Base-by-base conservation (phyloP, 2,888 invertebrate species). In the Campoplex capitator region DNA sequence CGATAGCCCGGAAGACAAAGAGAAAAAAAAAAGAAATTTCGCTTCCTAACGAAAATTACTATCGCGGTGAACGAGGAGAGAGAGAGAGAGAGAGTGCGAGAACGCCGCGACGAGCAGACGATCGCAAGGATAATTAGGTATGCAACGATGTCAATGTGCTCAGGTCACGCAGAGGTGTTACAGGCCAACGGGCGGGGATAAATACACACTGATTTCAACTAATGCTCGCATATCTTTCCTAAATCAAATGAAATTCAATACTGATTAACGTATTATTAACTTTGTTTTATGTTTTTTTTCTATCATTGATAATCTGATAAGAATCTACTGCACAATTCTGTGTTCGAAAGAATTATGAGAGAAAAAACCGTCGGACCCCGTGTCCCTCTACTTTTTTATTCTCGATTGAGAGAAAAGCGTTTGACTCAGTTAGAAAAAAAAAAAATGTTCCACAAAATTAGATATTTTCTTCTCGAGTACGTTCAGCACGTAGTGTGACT, bases 1-100 rank as follows among this genome's bases (percentile, higher is more conserved):
- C 82, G 85, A 88, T 86, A 83, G 88, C 88, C 71, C 88, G 89
- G 89, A 84, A 80, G 62, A 62, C 32, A 32, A 62, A 62, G 62
- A 32, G 32, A 32, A 62, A 62, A 9, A 13, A 58, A 16, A 16
- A 86, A 6, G 38, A 4, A 79, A 80, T 65, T 73, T 32, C 51
- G 35, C 79, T 70, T 71, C 75, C 79, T 45, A 42, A 70, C 79
- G 42, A 80, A 86, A 83, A 86, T 80, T 79, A 75, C 65, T 35
- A 38, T 28, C 67, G 32, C 42, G 83, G 32, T 65, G 78, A 79
- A 48, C 38, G 73, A 28, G 67, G 62, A 74, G 74, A 35, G 23
- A 23, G 23, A 23, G 23, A 23, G 23, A 23, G 23, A 23, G 23
- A 23, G 65, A 62, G 58, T 3, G 28, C 45, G 77, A 38, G 76